Evolutionary conservation across 2,797 vertebrate genomes (phyloP).

Genomic region (Artibeus jamaicensis): DNA sequence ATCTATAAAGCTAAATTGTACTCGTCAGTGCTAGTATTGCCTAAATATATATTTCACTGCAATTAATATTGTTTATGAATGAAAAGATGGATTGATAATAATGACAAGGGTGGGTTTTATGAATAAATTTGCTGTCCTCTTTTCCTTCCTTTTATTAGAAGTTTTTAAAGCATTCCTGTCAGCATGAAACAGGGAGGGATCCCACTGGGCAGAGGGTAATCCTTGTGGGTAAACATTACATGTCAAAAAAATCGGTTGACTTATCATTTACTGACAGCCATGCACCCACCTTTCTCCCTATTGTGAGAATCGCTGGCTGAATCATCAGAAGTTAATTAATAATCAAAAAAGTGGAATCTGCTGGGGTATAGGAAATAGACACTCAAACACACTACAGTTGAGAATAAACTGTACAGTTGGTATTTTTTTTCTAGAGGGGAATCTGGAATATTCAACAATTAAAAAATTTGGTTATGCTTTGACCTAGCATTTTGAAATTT

Average conservation of each 20-base stretch:
- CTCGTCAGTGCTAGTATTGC: neutral
- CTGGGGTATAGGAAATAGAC: neutral
- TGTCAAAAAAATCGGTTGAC: slow-evolving; percentile 50
- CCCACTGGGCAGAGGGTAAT: neutral
- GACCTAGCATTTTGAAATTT: neutral
- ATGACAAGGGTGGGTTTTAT: neutral
- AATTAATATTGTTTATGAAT: neutral
- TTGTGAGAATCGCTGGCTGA: slow-evolving; percentile 35
- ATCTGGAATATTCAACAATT: neutral
- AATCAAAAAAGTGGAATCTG: neutral
- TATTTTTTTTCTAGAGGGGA: neutral
- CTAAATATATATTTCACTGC: neutral
- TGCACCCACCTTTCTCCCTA: slow-evolving; percentile 21
- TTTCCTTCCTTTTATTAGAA: slow-evolving; percentile 17
- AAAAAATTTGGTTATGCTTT: neutral
- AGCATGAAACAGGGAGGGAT: slow-evolving; percentile 35
- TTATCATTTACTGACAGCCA: slow-evolving; percentile 20
- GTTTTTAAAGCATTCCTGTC: slow-evolving; percentile 40
- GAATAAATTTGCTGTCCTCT: neutral
- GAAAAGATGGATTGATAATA: neutral
- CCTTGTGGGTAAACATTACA: slow-evolving; percentile 3
- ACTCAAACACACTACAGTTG: neutral
- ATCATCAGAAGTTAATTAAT: slow-evolving; percentile 44
- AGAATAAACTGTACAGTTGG: no score
- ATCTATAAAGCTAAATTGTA: neutral